Evolutionary conservation across 2,797 vertebrate genomes (phyloP).

Genomic region (Chanos chanos): DNA sequence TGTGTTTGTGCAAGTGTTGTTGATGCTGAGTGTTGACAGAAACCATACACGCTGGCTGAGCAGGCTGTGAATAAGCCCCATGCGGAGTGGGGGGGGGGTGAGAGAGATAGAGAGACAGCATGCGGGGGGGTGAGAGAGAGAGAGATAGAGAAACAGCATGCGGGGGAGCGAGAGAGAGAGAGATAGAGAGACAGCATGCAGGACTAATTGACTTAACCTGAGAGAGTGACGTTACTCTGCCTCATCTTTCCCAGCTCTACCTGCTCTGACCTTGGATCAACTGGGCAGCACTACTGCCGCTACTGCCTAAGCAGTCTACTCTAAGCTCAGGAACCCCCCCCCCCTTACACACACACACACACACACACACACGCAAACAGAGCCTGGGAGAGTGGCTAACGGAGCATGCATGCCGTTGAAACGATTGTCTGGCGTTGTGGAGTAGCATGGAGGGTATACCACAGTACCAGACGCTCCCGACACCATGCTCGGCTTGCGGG

Average conservation of each 20-base stretch:
- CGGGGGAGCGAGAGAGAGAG: slow-evolving; percentile 4
- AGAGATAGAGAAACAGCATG: slow-evolving; percentile 10
- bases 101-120: background rate
- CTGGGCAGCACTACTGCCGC: slow-evolving; percentile 17
- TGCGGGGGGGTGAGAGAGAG: background rate
- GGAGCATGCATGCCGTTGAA: slow-evolving; percentile 18
- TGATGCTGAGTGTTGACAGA: too few species aligned
- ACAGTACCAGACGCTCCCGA: slow-evolving; percentile 51
- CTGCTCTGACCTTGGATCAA: slow-evolving; percentile 25
- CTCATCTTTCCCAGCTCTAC: slow-evolving; percentile 16
- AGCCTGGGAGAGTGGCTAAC: slow-evolving; percentile 36
- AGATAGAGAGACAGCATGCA: slow-evolving; percentile 1
- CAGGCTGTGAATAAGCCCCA: too few species aligned
- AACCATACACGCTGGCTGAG: too few species aligned
- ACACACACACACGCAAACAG: background rate
- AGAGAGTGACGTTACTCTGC: slow-evolving; percentile 9
- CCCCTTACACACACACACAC: background rate
- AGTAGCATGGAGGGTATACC: slow-evolving; percentile 38
- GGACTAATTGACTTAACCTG: slow-evolving; percentile 29
- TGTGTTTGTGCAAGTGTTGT: too few species aligned
- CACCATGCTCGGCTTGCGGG: slow-evolving; percentile 66
- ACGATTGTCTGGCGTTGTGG: slow-evolving; percentile 19
- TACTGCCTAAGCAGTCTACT: slow-evolving; percentile 24
- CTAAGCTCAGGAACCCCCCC: background rate
- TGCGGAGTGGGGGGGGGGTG: too few species aligned